A percentile compares a stretch with the other conserved stretches of the same genome.
Conservation (phyloP, 2,797 vertebrate genomes). For the Vespertilio murinus region DNA sequence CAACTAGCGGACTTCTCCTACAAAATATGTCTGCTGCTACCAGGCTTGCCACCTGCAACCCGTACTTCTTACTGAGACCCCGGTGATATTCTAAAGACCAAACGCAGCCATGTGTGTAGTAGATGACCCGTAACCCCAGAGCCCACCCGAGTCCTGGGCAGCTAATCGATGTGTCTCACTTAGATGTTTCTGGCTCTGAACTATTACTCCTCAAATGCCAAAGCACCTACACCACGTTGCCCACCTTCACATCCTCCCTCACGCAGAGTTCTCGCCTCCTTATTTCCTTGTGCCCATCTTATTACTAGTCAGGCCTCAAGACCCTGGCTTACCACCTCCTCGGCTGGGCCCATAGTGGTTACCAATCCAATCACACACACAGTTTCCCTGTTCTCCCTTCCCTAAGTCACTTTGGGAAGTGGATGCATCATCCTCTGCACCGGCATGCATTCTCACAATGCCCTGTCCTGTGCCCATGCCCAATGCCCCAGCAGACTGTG, state of each 20-base stretch:
- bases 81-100: background rate
- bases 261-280: no score
- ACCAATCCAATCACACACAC: background rate
- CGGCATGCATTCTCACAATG: fast-evolving
- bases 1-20: background rate
- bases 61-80: background rate
- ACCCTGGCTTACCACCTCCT: no score
- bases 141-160: background rate
- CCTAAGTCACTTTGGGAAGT: background rate
- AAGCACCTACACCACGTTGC: no score
- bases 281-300: no score
- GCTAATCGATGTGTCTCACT: no score
- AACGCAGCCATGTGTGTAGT: background rate
- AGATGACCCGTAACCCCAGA: background rate
- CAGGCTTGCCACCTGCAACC: background rate
- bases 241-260: no score
- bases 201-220: background rate
- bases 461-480: background rate
- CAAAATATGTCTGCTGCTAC: background rate
- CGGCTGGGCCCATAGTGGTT: background rate
- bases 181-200: background rate
- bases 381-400: background rate
- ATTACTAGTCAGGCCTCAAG: no score
- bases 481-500: background rate
- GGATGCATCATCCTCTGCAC: background rate